These are phyloP conservation scores for Sander lucioperca DNA, from an alignment of 2,113 vertebrate genomes.

Conservation along the genomic window DNA sequence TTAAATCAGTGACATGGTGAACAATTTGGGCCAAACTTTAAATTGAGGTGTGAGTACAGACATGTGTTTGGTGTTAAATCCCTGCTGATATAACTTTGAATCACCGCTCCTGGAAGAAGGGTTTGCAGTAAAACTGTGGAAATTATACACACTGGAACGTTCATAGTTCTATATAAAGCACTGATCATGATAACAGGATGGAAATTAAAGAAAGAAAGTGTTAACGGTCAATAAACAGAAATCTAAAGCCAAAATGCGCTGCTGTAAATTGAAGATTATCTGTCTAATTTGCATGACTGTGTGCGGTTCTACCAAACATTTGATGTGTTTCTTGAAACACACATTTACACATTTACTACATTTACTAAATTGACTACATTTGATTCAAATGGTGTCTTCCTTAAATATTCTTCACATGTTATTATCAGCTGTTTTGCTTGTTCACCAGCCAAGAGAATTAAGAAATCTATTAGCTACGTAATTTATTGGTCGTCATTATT, in stretches of 20 bases:
- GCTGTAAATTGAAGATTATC: not conserved
- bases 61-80: not conserved
- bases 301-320: too few species aligned
- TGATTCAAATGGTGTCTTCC: not conserved
- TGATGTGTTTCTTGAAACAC: too few species aligned
- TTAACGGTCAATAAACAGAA: not conserved
- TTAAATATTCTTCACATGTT: not conserved
- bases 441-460: conserved; percentile 27
- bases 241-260: not conserved
- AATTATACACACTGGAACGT: not conserved
- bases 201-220: not conserved
- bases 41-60: conserved; percentile 7
- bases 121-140: not conserved
- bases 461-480: conserved; percentile 22
- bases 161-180: not conserved
- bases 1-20: not conserved
- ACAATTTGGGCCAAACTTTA: conserved; percentile 18
- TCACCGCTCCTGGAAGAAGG: not conserved
- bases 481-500: conserved; percentile 36
- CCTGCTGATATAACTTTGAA: conserved; percentile 11
- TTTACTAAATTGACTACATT: not conserved
- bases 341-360: too few species aligned
- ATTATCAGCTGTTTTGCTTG: conserved; percentile 39
- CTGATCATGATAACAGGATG: not conserved
- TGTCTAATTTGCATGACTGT: too few species aligned